Percentiles rank a stretch among this genome's conserved stretches.
These are phyloP conservation scores for Ceyx melanurus DNA, from an alignment of 2,113 vertebrate species.

Conservation along the genomic window DNA sequence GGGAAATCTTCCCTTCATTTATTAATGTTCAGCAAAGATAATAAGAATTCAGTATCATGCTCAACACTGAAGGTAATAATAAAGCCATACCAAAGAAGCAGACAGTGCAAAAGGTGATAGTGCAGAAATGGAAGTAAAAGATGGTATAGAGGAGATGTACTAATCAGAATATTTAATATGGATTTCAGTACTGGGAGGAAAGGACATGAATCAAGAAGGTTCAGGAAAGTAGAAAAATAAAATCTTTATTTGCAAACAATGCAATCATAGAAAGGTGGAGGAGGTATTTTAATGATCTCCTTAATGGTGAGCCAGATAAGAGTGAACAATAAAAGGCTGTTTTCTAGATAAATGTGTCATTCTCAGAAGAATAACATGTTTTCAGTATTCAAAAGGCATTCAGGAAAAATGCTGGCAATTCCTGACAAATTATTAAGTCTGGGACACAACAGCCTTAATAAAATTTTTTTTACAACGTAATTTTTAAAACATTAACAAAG, in stretches of 20 bases:
- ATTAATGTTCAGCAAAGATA: neutral
- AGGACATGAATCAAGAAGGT: neutral
- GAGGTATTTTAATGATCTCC: constrained; percentile 1
- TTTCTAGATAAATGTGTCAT: constrained; percentile 24
- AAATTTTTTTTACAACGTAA: neutral
- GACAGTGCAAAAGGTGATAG: neutral
- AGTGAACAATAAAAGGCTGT: constrained; percentile 1
- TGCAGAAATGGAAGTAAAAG: neutral
- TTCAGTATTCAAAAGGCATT: neutral
- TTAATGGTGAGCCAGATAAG: constrained; percentile 13
- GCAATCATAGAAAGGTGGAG: constrained; percentile 18
- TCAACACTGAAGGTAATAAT: neutral
- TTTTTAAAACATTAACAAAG: neutral
- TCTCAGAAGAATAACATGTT: neutral
- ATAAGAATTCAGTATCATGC: neutral
- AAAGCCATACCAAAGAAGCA: neutral
- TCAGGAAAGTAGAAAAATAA: neutral
- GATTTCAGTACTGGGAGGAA: neutral
- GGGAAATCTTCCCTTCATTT: neutral
- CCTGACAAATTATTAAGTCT: neutral
- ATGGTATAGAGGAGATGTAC: neutral
- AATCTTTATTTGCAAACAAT: constrained; percentile 26
- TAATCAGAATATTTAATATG: neutral
- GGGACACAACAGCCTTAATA: neutral
- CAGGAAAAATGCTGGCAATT: neutral